Base-by-base conservation (phyloP, 2,888 invertebrate species). In the Adelphocoris suturalis region DNA sequence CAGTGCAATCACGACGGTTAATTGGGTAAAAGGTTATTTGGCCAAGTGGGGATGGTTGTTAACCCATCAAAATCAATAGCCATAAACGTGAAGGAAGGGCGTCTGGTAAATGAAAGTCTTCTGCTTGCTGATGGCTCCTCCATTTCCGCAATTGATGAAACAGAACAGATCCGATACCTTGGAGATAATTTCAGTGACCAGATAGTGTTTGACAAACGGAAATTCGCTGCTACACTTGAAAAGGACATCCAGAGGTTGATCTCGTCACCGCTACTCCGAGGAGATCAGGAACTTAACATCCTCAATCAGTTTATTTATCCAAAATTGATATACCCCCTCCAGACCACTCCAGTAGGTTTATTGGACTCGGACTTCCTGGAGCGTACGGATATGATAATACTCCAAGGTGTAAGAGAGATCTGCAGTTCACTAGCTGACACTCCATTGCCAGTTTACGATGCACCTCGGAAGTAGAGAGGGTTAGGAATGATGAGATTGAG, bases 271-370 rank as follows among this genome's bases (percentile, higher is more conserved):
- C 9, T 78, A 12, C 80, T 78, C 4, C 12, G 80, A 23, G 80
- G 28, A 23, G 80, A 78, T 16, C 80, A 78, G 16, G 27, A 78
- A 28, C 27, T 78, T 13, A 78, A 78, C 16, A 68, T 78, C 16
- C 46, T 78, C 28, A 16, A 78, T 23, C 80, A 11, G 27, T 78
- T 13, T 78, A 78, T 78, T 23, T 68, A 11, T 16, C 27, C 80
- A 5, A 78, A 78, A 16, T 28, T 78, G 80, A 27, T 78, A 16
- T 78, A 78, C 16, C 80, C 80, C 27, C 23, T 78, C 16, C 80
- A 78, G 27, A 78, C 80, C 9, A 78, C 80, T 12, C 80, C 80
- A 11, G 80, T 78, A 12, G 80, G 27, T 78, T 27, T 78, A 7
- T 16, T 78, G 7, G 27, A 28, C 9, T 28, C n/a, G n/a, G 16